These are phyloP conservation scores for Lagocephalus sceleratus DNA, from an alignment of 2,797 vertebrate genomes.

Conservation along the genomic window DNA sequence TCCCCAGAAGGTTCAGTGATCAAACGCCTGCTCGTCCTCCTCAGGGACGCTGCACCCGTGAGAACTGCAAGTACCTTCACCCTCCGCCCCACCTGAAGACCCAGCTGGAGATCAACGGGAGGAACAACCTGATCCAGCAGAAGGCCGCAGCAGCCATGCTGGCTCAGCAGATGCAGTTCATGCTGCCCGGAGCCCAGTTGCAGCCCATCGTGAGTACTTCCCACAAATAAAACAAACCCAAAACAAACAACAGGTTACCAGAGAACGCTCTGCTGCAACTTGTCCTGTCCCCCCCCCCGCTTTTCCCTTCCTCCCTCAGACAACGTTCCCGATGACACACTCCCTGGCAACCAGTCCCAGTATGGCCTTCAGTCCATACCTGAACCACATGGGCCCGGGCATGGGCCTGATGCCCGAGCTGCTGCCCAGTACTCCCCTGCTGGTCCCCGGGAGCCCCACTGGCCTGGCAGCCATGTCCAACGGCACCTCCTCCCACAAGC, in stretches of 20 bases:
- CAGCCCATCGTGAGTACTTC: conserved; percentile 88
- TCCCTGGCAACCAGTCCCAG: conserved; percentile 86
- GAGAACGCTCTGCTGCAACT: conserved; percentile 16
- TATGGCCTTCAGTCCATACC: conserved; percentile 93
- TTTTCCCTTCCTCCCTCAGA: conserved; percentile 67
- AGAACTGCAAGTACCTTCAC: conserved; percentile 98
- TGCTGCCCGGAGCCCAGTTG: conserved; percentile 91
- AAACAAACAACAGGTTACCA: not conserved
- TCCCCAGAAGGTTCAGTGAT: too few relatives aligned
- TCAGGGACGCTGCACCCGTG: conserved; percentile 93
- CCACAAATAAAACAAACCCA: not conserved
- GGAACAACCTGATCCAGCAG: conserved; percentile 98
- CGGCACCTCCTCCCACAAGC: conserved; percentile 85
- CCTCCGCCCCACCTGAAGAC: conserved; percentile 97
- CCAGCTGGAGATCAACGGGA: conserved; percentile 96
- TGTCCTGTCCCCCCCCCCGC: conserved; percentile 17
- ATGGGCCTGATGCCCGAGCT: conserved; percentile 94
- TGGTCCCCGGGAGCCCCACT: conserved; percentile 90
- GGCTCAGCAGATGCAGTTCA: conserved; percentile 97
- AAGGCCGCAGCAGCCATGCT: conserved; percentile 96
- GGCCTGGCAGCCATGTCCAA: conserved; percentile 81
- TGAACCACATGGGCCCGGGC: conserved; percentile 89
- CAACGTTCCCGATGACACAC: conserved; percentile 87
- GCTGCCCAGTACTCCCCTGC: conserved; percentile 87
- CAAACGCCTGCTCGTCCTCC: not conserved